Base-by-base conservation (phyloP, 2,888 invertebrate genomes). In the Drosophila ustulata region DNA sequence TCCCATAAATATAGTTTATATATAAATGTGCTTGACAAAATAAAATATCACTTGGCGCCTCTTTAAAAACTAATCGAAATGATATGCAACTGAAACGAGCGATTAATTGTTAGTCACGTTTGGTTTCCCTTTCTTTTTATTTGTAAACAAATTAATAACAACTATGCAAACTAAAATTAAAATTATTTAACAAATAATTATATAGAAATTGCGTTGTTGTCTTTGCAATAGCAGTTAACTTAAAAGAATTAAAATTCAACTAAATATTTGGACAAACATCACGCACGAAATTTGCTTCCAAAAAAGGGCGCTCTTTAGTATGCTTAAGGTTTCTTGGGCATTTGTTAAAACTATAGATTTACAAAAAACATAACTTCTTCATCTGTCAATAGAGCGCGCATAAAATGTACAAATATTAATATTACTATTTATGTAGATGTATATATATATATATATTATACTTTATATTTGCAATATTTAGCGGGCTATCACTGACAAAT, bases 151-250 rank as follows among this genome's bases (percentile, higher is more conserved):
- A 80, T 77, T 62, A 86, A 81, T 81, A 83, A 83, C 82, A 83
- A 82, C 65, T 59, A 62, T 59, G 55, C 58, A 25, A 77, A 82
- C 73, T 80, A 83, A 83, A 75, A 66, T 87, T 87, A 88, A 83
- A 86, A 88, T 75, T 83, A 88, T 87, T 75, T 87, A 88, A 83
- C 89, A 87, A 87, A 70, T 84, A 82, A 79, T 65, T 88, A 85
- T 62, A 52, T 25, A 67, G 55, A 80, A 85, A 69, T 62, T 55
- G 43, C 30, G 63, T 45, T 51, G 13, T 25, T 74, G 32, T 71
- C 26, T 43, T 32, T 56, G 28, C 26, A 50, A 8, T 66, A 39
- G 18, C 18, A 18, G 32, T 59, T 45, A 66, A 75, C 62, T 66
- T 75, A 75, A 70, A 65, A 55, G 26, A 50, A 47, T 34, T 41